phyloP scores from a whole-genome alignment of 2,888 invertebrate species.

The Hymenopus coronatus region DNA sequence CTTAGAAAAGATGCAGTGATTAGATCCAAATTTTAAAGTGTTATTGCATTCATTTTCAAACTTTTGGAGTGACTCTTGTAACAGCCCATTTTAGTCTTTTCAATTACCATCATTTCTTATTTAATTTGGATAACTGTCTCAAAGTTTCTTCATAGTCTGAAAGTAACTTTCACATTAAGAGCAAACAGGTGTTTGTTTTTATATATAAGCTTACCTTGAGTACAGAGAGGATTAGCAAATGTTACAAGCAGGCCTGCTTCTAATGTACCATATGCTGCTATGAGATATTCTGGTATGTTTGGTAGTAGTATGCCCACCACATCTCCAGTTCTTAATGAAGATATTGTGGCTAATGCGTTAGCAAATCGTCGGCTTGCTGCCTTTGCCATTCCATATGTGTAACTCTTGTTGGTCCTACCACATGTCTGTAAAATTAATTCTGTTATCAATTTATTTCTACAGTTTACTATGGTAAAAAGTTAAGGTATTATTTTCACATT shows the following conservation, averaged over 20 bases:
- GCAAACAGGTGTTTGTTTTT: too few relatives aligned
- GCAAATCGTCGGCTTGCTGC: constrained; percentile 57
- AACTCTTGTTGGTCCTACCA: constrained; percentile 62
- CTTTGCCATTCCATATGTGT: constrained; percentile 61
- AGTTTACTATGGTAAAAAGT: not conserved
- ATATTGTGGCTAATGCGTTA: constrained; percentile 54
- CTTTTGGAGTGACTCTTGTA: too few relatives aligned
- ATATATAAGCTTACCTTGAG: constrained; percentile 51
- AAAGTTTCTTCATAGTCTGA: too few relatives aligned
- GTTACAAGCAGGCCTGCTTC: constrained; percentile 64
- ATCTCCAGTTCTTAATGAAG: constrained; percentile 60
- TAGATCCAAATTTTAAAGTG: too few relatives aligned
- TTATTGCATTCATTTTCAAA: too few relatives aligned
- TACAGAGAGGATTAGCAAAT: constrained; percentile 68
- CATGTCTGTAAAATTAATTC: constrained; percentile 56
- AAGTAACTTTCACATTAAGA: too few relatives aligned
- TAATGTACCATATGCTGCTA: constrained; percentile 64
- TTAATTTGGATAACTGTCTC: too few relatives aligned
- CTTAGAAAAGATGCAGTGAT: too few relatives aligned
- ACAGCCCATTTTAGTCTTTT: too few relatives aligned
- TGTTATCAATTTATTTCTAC: not conserved
- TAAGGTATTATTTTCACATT: not conserved
- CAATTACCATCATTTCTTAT: too few relatives aligned
- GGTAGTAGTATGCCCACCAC: constrained; percentile 65
- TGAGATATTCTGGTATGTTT: constrained; percentile 67